Evolutionary conservation across 2,797 vertebrate species (phyloP), one percentile per base, ranked within the genome.

Genomic region (Cynodonichthys magdalenae): DNA sequence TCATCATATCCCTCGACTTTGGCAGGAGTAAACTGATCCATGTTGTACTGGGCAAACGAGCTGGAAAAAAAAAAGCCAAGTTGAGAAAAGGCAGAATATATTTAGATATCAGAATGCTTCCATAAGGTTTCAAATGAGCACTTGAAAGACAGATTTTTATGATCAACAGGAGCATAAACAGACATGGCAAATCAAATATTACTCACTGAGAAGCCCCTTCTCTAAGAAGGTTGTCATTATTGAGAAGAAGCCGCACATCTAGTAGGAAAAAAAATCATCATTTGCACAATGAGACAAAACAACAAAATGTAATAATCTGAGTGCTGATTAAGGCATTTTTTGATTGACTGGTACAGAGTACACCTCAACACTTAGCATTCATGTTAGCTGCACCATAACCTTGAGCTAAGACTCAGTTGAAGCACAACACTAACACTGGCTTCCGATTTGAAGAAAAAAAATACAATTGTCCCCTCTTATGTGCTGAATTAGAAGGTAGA

Each of bases 1-100:
- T 99, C 98, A 18, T 99, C 97, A 6, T 94, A 95, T 85, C 96
- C 95, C 66, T 98, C 96, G 74, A 98, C 88, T 94, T 98, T 99
- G 82, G 96, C 96, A 76, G 98, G 96, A 71, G 97, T 97, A 90
- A 99, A 99, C 86, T 99, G 97, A 94, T 99, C 98, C 97, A 99
- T 93, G 88, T 99, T 99, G 92, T 99, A 99, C 88, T 99, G 97
- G 90, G 97, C 97, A 94, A 99, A 99, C 54, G 97, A 97, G 90
- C 98, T 99, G 85, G 19, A 79, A 19, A 18, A 67, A 17, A 79
- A 70, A 68, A 18, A 9, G 9, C 6, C 46, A 20, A 36, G 63
- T 29, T 11, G 28, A 1, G 63, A 5, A 77, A 28, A 51, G 4
- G 24, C n/a, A 48, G 3, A 15, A 18, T 6, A 5, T 6, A 46